Evolutionary conservation across 2,797 vertebrate species (phyloP), one percentile per base, ranked within the genome.

Genomic region (Macropus fuliginosus): DNA sequence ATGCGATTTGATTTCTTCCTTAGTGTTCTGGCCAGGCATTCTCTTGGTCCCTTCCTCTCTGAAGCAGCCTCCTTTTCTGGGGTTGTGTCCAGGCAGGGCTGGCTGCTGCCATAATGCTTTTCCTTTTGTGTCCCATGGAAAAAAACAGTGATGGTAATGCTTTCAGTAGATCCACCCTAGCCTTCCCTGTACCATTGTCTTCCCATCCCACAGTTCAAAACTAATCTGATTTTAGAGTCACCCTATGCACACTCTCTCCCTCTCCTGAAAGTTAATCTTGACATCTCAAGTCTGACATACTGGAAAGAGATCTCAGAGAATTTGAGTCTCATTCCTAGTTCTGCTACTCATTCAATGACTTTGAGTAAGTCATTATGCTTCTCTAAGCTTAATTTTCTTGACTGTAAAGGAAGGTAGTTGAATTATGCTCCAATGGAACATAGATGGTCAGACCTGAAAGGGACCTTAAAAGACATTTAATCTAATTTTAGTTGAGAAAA

Each of bases 301-400:
- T 46, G 40, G 40, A 50, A 87, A 27, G 24, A 87, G 40, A 27
- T 1, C 91, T 91, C 62, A 95, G 74, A 91, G 57, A 90, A 59
- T 52, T 40, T 74, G 40, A 50, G 2, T 18, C 46, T 95, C 9
- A 52, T 0, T 21, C 21, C 40, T 55, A 94, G 9, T 11, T 95
- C 56, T 21, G 62, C 90, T 62, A 46, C 57, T 87, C 66, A 52
- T 8, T 91, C 1, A 21, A 55, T 95, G 90, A 94, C 90, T 16
- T 95, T 93, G 18, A 16, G 10, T 10, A 96, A 93, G 24, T 93
- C 91, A 74, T 87, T 94, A 5, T 55, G 29, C 1, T 91, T 91
- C 54, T 92, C 9, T 66, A 4, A 94, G 27, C 54, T 92, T 56
- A 54, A 13, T 91, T 96, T 96, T 93, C 28, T 5, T n/a, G 0